These are phyloP conservation scores for Eclectus roratus DNA, from an alignment of 2,113 vertebrate species.

Conservation along the genomic window DNA sequence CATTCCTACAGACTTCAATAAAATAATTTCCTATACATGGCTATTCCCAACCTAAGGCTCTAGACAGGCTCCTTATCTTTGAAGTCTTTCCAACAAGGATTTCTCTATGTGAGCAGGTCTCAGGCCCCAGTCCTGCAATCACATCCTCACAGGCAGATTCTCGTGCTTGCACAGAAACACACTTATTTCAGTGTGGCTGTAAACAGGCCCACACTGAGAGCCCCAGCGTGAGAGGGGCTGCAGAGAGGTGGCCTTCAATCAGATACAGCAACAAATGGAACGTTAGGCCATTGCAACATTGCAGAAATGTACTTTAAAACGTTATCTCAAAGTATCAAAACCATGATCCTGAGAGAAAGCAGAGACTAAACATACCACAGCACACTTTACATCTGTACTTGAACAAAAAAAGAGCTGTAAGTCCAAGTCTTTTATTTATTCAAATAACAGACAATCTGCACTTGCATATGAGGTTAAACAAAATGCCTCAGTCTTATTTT, in stretches of 20 bases:
- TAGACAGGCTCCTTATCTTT: background rate
- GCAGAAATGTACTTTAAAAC: background rate
- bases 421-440: background rate
- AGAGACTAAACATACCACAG: background rate
- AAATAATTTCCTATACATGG: background rate
- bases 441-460: background rate
- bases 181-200: background rate
- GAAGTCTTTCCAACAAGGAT: background rate
- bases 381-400: background rate
- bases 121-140: background rate
- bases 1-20: background rate
- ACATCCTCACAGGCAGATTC: background rate
- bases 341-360: background rate
- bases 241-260: background rate
- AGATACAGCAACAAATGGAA: background rate
- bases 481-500: background rate
- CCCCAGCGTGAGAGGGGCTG: background rate
- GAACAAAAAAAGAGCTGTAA: background rate
- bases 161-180: background rate
- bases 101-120: background rate
- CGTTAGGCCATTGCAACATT: background rate
- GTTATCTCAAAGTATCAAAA: background rate
- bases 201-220: background rate
- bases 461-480: background rate
- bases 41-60: background rate